Conservation (phyloP, 2,797 vertebrate genomes). For the Paramormyrops hopkinsi region DNA sequence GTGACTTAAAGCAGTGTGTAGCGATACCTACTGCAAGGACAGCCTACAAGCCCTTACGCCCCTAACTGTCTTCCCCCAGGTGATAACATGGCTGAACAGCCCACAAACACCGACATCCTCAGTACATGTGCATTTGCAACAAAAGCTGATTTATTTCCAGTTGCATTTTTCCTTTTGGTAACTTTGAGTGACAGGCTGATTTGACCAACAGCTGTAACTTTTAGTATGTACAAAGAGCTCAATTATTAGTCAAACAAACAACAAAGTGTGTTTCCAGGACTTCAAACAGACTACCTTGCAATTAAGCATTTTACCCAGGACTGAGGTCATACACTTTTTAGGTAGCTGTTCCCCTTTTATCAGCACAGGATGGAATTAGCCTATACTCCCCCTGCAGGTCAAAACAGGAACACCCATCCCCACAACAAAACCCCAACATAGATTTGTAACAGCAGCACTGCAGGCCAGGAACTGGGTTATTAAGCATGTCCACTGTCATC, state of each 20-base stretch:
- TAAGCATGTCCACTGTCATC: neutral
- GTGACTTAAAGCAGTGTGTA: neutral
- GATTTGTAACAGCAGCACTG: neutral
- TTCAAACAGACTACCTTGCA: neutral
- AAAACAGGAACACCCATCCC: neutral
- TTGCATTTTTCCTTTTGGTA: neutral
- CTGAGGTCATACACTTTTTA: neutral
- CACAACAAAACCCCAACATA: neutral
- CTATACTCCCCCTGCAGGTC: neutral
- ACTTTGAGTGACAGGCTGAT: neutral
- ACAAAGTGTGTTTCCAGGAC: neutral
- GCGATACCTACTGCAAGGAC: neutral
- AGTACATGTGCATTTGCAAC: neutral
- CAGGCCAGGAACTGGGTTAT: neutral
- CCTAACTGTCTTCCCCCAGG: neutral
- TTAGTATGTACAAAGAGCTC: neutral
- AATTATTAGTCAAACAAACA: neutral
- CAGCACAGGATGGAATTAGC: neutral
- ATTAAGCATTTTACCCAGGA: neutral
- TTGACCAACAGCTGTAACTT: neutral
- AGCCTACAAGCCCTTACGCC: neutral
- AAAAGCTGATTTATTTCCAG: neutral
- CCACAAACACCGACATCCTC: neutral
- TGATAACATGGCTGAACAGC: neutral
- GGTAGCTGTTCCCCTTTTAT: neutral